Conservation (phyloP, 2,113 vertebrate genomes). For the Microtus oregoni region DNA sequence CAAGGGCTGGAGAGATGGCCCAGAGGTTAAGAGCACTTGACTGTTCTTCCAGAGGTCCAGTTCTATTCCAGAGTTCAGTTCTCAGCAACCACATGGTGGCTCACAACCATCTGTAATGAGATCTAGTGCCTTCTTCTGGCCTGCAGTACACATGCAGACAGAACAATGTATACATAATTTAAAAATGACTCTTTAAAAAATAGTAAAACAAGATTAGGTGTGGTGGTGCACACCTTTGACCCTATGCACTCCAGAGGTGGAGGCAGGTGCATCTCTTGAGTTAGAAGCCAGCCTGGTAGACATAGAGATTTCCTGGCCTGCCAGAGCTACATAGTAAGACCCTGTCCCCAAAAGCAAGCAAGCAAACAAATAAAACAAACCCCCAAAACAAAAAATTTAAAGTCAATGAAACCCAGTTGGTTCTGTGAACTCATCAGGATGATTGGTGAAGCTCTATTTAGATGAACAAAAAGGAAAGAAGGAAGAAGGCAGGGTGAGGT, state of each 20-base stretch:
- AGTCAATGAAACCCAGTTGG: not conserved
- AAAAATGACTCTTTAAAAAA: not conserved
- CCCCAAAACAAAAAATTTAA: not conserved
- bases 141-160: too few relatives aligned
- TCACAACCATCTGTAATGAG: too few relatives aligned
- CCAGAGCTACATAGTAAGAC: not conserved
- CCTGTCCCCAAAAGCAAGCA: not conserved
- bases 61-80: too few relatives aligned
- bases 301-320: not conserved
- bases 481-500: not conserved
- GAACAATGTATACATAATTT: too few relatives aligned
- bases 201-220: not conserved
- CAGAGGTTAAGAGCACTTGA: too few relatives aligned
- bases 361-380: not conserved
- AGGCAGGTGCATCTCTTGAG: not conserved
- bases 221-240: not conserved
- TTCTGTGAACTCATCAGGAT: not conserved
- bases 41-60: too few relatives aligned
- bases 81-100: too few relatives aligned
- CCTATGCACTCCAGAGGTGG: not conserved
- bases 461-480: not conserved
- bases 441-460: not conserved
- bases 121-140: too few relatives aligned
- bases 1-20: not conserved
- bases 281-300: not conserved